Evolutionary conservation across 2,888 invertebrate species (phyloP), one percentile per base, ranked within the genome.

Genomic region (Drosophila cognata): DNA sequence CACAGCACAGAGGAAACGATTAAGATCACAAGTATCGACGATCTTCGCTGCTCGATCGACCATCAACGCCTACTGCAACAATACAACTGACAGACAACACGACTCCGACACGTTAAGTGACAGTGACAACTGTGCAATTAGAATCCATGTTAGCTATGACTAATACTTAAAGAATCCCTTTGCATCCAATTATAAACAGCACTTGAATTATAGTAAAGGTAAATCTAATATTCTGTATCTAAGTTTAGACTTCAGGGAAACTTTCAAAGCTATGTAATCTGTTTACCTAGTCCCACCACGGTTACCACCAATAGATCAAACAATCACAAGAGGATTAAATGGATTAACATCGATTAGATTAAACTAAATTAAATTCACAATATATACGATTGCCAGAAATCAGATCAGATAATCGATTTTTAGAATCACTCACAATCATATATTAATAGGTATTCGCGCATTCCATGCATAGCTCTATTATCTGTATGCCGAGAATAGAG

Each of bases 21-120:
- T 87, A 87, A 87, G 87, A 87, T 84, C 84, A 75, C 87, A 88
- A 66, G 11, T 43, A 60, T 43, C 21, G 69, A 68, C 68, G 58
- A 38, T 59, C 66, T 28, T 5, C 21, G 52, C 43, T 64, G 43
- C 1, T 6, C 35, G 55, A 29, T 57, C 29, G 8, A 13, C 59
- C 64, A 74, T 73, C 68, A 61, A 67, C 69, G 70, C 73, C 79
- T 76, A 55, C 66, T 64, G 28, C 43, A 51, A 21, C 16, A 41
- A 21, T 21, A 3, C n/a, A 8, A 70, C 73, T 78, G 82, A 84
- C 88, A 86, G 77, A 38, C 38, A 68, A 82, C 87, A 85, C 75
- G 88, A 88, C 88, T 84, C 64, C 74, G 69, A 84, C 88, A 84
- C 71, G 82, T 53, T 31, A 61, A 59, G 62, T 76, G 85, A 78